Evolutionary conservation across 2,113 vertebrate genomes (phyloP).

Genomic region (Siniperca chuatsi): DNA sequence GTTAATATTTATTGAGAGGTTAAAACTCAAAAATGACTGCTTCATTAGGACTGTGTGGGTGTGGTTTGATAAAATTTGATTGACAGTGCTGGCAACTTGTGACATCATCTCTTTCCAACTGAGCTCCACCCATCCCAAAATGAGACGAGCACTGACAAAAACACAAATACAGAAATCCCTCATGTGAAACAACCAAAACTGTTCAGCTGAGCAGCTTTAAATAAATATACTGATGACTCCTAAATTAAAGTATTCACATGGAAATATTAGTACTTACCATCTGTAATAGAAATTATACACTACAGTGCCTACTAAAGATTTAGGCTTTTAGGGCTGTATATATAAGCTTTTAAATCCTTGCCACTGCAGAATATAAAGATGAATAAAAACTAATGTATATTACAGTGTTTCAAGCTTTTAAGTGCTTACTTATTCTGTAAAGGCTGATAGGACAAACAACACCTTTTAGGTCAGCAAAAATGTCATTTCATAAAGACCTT

Average conservation of each 20-base stretch:
- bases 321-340: background rate
- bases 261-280: background rate
- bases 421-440: conserved; percentile 13
- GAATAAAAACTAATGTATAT: conserved; percentile 41
- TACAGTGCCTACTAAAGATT: conserved; percentile 10
- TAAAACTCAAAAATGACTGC: no score
- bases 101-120: background rate
- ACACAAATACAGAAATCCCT: background rate
- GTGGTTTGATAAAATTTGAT: background rate
- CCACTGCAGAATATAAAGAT: conserved; percentile 36
- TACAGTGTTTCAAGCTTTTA: conserved; percentile 26
- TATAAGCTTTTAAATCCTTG: conserved; percentile 6
- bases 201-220: conserved; percentile 1
- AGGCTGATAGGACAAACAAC: conserved; percentile 55
- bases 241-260: background rate
- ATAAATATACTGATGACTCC: background rate
- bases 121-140: background rate
- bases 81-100: background rate
- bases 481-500: conserved; percentile 57
- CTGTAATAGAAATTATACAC: background rate
- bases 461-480: conserved; percentile 65
- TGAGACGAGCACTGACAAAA: background rate
- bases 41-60: background rate
- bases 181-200: background rate
- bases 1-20: no score